phyloP scores from a whole-genome alignment of 2,888 invertebrate genomes.

The Noctua janthe region DNA sequence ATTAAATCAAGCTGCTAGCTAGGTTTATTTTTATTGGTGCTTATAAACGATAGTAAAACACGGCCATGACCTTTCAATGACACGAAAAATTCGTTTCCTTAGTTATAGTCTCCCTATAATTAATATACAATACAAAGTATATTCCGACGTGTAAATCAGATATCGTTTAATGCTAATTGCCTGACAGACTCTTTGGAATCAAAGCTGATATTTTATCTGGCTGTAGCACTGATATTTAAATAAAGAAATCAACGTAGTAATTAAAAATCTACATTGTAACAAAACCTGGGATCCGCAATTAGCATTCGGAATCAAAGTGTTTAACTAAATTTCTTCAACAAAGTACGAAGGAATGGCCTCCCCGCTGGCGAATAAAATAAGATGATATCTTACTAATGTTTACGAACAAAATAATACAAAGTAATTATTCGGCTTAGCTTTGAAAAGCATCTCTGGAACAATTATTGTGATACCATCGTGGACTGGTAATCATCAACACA shows the following conservation, averaged over 20 bases:
- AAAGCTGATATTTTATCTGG: constrained; percentile 22
- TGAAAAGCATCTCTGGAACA: constrained; percentile 54
- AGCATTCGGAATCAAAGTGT: constrained; percentile 65
- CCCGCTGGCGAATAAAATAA: constrained; percentile 70
- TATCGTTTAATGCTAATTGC: constrained; percentile 43
- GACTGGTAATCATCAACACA: not conserved
- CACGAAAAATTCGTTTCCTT: constrained; percentile 14
- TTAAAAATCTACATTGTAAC: constrained; percentile 78
- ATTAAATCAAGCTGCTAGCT: constrained; percentile 2
- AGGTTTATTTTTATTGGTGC: constrained; percentile 26
- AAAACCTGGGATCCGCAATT: constrained; percentile 67
- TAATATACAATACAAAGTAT: constrained; percentile 6
- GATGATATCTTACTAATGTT: constrained; percentile 79
- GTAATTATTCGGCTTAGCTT: constrained; percentile 67
- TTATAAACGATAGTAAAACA: constrained; percentile 33
- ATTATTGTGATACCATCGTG: constrained; percentile 32
- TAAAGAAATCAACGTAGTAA: constrained; percentile 64
- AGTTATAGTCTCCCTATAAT: constrained; percentile 11
- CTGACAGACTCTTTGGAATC: constrained; percentile 25
- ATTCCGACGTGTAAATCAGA: constrained; percentile 31
- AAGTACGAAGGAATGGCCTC: constrained; percentile 72
- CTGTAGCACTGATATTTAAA: constrained; percentile 43
- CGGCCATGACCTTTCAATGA: constrained; percentile 69
- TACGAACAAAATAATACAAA: constrained; percentile 75
- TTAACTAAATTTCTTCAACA: constrained; percentile 74